phyloP scores from a whole-genome alignment of 2,113 vertebrate species.

The Genyomyrus donnyi region DNA sequence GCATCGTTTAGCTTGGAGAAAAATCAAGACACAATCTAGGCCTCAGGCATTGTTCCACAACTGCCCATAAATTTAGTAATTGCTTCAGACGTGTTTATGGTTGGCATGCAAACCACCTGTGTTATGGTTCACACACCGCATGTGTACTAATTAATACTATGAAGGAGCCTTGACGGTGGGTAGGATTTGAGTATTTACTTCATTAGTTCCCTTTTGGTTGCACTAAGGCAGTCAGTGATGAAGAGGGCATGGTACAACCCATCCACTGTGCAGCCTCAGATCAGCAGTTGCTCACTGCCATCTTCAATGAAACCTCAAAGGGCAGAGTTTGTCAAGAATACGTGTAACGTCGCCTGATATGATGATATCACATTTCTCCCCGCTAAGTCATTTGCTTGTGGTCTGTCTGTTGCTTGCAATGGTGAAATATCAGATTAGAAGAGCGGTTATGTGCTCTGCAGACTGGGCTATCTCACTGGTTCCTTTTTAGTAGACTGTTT shows the following conservation, averaged over 20 bases:
- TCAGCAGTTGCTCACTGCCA: too few relatives aligned
- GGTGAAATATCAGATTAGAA: background rate
- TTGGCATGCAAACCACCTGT: background rate
- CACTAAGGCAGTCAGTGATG: background rate
- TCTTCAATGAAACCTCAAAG: too few relatives aligned
- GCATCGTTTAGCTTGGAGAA: background rate
- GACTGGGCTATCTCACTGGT: background rate
- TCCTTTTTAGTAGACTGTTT: background rate
- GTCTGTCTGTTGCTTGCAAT: background rate
- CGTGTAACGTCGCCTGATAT: background rate
- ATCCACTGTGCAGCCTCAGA: too few relatives aligned
- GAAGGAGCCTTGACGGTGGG: background rate
- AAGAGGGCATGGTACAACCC: too few relatives aligned
- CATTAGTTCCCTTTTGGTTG: too few relatives aligned
- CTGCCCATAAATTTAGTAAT: background rate
- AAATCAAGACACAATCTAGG: background rate
- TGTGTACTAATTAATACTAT: background rate
- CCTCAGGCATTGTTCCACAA: background rate
- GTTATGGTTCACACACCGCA: background rate
- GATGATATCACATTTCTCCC: background rate
- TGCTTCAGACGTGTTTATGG: background rate
- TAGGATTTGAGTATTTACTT: background rate
- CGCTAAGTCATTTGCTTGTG: background rate
- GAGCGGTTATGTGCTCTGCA: background rate
- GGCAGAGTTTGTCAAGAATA: background rate